These are phyloP conservation scores for Champsocephalus gunnari DNA, from an alignment of 2,797 vertebrate genomes.

Conservation along the genomic window DNA sequence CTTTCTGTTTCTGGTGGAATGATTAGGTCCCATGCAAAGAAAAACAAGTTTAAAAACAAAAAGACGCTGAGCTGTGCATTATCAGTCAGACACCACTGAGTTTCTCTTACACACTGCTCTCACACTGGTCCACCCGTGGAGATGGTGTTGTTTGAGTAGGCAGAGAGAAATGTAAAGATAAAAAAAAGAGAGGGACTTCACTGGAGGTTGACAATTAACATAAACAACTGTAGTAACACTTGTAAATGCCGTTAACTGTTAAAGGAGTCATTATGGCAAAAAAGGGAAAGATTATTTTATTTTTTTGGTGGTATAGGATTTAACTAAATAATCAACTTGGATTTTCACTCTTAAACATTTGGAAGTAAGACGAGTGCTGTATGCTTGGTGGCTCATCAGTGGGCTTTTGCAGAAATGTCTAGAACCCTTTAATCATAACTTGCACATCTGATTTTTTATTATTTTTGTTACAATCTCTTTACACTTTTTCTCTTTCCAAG, in stretches of 20 bases:
- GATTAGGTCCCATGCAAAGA: conserved; percentile 36
- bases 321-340: conserved; percentile 29
- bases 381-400: not conserved
- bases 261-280: conserved; percentile 39
- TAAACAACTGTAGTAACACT: conserved; percentile 49
- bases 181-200: conserved; percentile 50
- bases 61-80: conserved; percentile 59
- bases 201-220: conserved; percentile 70
- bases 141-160: conserved; percentile 9
- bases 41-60: conserved; percentile 59
- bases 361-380: not conserved
- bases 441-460: conserved; percentile 44
- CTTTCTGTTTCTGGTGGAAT: conserved; percentile 8
- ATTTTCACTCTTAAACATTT: not conserved
- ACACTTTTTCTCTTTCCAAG: conserved; percentile 35
- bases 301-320: conserved; percentile 18
- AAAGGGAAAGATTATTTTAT: conserved; percentile 22
- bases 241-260: conserved; percentile 56
- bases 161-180: too few species aligned
- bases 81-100: conserved; percentile 52
- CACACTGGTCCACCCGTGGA: conserved; percentile 51
- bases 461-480: conserved; percentile 42
- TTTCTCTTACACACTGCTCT: conserved; percentile 34
- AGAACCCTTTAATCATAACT: conserved; percentile 53
- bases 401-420: conserved; percentile 32